phyloP scores from a whole-genome alignment of 2,113 vertebrate genomes.

The Coturnix japonica region DNA sequence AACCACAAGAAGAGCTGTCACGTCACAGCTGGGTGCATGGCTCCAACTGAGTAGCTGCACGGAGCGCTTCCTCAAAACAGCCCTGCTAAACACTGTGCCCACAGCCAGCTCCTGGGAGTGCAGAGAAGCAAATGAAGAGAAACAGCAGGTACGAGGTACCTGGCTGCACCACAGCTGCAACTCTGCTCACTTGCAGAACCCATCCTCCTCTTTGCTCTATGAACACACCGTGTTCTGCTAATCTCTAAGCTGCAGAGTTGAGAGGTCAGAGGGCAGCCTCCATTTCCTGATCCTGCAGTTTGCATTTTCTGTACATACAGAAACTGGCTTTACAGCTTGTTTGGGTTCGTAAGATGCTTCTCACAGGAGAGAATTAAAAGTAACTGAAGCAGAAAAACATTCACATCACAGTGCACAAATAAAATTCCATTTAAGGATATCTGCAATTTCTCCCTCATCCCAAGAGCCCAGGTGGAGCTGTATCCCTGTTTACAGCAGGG shows the following conservation, averaged over 20 bases:
- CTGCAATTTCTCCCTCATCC: neutral
- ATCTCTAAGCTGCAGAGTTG: neutral
- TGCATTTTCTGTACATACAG: neutral
- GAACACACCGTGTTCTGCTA: neutral
- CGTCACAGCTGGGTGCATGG: rapidly evolving
- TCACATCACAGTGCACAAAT: neutral
- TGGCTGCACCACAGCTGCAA: neutral
- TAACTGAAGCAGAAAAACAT: neutral
- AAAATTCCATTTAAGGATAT: neutral
- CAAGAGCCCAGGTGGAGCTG: too few relatives aligned
- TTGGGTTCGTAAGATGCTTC: neutral
- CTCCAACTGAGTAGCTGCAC: neutral
- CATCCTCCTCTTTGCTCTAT: neutral
- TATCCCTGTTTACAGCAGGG: too few relatives aligned
- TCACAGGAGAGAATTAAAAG: neutral
- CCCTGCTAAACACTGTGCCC: neutral
- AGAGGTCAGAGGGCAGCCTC: neutral
- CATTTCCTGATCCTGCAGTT: neutral
- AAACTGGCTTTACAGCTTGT: neutral
- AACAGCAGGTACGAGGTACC: neutral
- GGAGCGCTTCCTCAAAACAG: neutral
- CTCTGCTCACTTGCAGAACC: neutral
- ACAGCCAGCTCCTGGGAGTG: neutral
- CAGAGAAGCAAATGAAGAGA: neutral
- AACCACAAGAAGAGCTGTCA: neutral